Conservation (phyloP, 2,113 vertebrate species). For the Labeo catla region DNA sequence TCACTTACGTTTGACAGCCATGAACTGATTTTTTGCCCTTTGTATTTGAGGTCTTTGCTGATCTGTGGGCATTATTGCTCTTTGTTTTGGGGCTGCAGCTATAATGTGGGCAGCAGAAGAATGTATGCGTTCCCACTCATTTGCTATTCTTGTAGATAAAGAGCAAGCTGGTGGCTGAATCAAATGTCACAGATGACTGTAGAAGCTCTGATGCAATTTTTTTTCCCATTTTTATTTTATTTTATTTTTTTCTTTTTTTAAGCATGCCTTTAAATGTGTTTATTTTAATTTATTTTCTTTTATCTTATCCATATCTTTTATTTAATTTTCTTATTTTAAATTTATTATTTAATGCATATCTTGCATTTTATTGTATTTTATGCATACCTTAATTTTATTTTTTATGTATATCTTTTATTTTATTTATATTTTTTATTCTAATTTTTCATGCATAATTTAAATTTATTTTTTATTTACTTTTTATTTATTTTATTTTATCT, state of each 20-base stretch:
- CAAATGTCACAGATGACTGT: neutral
- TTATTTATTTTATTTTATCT: too few species aligned
- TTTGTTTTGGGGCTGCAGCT: neutral
- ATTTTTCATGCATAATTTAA: too few species aligned
- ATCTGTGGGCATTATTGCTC: neutral
- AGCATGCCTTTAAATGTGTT: too few species aligned
- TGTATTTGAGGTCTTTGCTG: neutral
- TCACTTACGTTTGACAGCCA: neutral
- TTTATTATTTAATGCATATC: too few species aligned
- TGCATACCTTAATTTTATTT: too few species aligned
- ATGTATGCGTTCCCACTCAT: slow-evolving; percentile 12
- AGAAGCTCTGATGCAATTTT: neutral
- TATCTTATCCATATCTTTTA: too few species aligned
- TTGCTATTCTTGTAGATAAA: slow-evolving; percentile 26
- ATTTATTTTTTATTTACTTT: too few species aligned
- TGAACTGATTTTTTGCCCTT: neutral
- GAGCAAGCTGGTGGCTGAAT: slow-evolving; percentile 3
- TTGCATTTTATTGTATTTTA: too few species aligned
- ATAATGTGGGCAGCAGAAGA: slow-evolving; percentile 3
- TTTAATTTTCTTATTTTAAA: too few species aligned
- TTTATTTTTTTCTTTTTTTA: too few species aligned
- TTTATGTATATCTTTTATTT: too few species aligned
- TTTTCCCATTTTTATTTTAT: neutral
- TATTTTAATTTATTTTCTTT: neutral
- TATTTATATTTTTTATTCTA: too few species aligned